Evolutionary conservation across 2,113 vertebrate species (phyloP).

Genomic region (Poeciliopsis turrubarensis): DNA sequence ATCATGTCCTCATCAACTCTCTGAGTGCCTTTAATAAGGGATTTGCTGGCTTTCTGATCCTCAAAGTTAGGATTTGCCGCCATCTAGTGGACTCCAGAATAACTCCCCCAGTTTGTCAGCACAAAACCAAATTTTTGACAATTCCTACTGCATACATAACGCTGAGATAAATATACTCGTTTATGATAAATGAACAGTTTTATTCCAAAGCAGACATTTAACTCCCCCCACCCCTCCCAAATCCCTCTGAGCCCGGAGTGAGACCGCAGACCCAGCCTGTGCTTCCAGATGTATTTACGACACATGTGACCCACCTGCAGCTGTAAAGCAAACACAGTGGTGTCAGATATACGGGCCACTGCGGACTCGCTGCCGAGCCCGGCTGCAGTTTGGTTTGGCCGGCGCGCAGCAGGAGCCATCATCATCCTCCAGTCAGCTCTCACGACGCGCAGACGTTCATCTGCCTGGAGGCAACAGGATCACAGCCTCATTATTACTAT

Average conservation of each 20-base stretch:
- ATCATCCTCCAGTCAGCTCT: constrained; percentile 34
- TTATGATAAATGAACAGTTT: not conserved
- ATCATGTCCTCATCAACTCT: too few species aligned
- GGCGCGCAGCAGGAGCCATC: constrained; percentile 15
- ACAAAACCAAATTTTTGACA: not conserved
- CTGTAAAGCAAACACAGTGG: constrained; percentile 39
- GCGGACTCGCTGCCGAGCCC: constrained; percentile 8
- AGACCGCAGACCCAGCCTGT: not conserved
- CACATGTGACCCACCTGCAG: constrained; percentile 31
- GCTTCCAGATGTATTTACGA: constrained; percentile 39
- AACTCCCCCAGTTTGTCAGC: not conserved
- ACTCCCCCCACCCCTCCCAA: too few species aligned
- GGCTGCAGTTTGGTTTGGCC: constrained; percentile 49
- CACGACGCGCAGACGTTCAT: constrained; percentile 35
- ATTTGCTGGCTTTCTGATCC: not conserved
- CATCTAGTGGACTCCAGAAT: constrained; percentile 40
- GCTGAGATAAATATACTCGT: not conserved
- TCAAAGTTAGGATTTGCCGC: constrained; percentile 29
- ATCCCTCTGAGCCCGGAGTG: not conserved
- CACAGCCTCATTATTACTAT: constrained; percentile 6
- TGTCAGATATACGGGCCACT: constrained; percentile 49
- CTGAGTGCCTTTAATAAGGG: too few species aligned
- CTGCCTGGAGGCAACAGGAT: constrained; percentile 22
- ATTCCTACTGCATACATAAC: not conserved
- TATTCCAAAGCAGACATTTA: not conserved